Evolutionary conservation across 1,140 invertebrate genomes (phyloP).

Genomic region (Neelides sp.): DNA sequence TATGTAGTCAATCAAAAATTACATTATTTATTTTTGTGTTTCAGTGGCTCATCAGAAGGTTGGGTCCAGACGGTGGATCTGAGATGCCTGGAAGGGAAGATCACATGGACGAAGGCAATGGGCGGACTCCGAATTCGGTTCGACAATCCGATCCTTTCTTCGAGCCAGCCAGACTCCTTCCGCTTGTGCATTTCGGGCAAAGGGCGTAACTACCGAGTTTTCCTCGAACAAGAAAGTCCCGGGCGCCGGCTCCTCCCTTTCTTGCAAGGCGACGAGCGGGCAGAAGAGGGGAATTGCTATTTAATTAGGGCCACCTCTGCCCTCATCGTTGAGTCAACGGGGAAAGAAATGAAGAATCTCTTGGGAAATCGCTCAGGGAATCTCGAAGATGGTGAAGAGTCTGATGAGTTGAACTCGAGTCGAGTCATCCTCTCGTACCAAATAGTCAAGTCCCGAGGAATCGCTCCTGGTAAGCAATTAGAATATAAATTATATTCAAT

Average conservation of each 20-base stretch:
- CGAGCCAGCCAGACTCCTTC: background rate
- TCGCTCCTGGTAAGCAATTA: too few relatives aligned
- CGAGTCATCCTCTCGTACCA: slow-evolving; percentile 14
- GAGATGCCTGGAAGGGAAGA: slow-evolving; percentile 10
- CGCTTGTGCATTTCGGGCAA: slow-evolving; percentile 8
- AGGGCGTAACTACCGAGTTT: slow-evolving; percentile 6
- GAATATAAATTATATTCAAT: too few relatives aligned
- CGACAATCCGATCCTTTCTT: background rate
- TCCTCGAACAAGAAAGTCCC: slow-evolving; percentile 1
- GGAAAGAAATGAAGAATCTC: too few relatives aligned
- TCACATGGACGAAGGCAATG: slow-evolving; percentile 8
- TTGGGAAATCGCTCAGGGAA: too few relatives aligned
- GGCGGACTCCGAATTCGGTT: slow-evolving; percentile 14
- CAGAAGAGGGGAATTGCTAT: too few relatives aligned
- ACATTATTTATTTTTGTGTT: slow-evolving; percentile 5
- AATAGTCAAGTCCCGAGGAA: too few relatives aligned
- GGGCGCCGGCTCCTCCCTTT: slow-evolving; percentile 9
- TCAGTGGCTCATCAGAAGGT: slow-evolving; percentile 9
- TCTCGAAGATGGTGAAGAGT: too few relatives aligned
- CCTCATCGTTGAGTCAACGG: too few relatives aligned
- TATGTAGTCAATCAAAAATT: background rate
- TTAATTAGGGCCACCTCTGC: too few relatives aligned
- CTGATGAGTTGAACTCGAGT: too few relatives aligned
- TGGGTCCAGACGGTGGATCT: slow-evolving; percentile 14
- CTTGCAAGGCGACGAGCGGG: too few relatives aligned